Percentiles rank a stretch among this genome's conserved stretches.
These are phyloP conservation scores for Scortum barcoo DNA, from an alignment of 2,113 vertebrate species.

Conservation along the genomic window DNA sequence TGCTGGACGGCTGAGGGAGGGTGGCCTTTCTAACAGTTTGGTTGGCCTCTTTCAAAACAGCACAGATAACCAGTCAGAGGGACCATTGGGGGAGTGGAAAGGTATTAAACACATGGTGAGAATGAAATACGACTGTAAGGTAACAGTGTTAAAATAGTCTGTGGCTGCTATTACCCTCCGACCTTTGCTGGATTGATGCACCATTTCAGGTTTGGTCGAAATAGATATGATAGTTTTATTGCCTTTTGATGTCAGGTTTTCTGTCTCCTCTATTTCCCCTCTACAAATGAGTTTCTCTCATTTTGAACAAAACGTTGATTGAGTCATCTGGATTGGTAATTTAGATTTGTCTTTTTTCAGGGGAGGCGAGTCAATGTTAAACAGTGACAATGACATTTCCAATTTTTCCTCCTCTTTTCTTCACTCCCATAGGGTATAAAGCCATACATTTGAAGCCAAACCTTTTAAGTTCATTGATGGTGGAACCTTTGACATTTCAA, in stretches of 20 bases:
- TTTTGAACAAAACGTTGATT: constrained; percentile 20
- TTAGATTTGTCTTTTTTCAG: constrained; percentile 11
- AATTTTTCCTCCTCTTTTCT: background rate
- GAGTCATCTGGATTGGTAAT: constrained; percentile 28
- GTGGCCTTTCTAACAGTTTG: constrained; percentile 72
- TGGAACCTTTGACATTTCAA: background rate
- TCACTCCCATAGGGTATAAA: background rate
- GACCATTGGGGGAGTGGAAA: constrained; percentile 52
- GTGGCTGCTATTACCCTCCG: constrained; percentile 38
- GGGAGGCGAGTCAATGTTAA: constrained; percentile 4
- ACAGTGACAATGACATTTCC: background rate
- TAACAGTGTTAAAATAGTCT: constrained; percentile 36
- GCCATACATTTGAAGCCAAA: background rate
- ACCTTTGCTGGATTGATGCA: constrained; percentile 40
- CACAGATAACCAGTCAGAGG: constrained; percentile 64
- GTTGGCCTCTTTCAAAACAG: constrained; percentile 65
- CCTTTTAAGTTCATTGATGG: constrained; percentile 3
- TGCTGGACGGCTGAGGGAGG: constrained; percentile 56
- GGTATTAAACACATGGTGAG: constrained; percentile 62
- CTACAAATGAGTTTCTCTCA: constrained; percentile 15
- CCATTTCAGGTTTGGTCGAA: constrained; percentile 38
- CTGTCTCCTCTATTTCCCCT: constrained; percentile 28
- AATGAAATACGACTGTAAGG: constrained; percentile 52
- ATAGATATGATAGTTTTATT: constrained; percentile 41
- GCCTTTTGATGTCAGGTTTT: constrained; percentile 31